Conservation (phyloP, 2,113 vertebrate species). For the Tinamus guttatus region DNA sequence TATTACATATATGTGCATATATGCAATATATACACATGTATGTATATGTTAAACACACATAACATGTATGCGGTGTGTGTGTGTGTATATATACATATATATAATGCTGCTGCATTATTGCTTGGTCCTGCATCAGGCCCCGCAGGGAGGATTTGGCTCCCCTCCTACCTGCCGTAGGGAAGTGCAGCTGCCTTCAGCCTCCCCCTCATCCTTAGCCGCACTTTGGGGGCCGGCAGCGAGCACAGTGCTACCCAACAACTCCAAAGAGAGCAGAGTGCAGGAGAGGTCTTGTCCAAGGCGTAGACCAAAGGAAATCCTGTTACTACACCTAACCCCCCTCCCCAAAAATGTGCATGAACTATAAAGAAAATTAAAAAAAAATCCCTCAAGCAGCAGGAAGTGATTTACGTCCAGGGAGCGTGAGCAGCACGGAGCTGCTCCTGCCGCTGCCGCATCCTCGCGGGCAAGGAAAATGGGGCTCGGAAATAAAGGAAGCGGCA, state of each 20-base stretch:
- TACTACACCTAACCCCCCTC: constrained; percentile 59
- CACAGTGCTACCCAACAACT: neutral
- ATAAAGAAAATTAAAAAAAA: neutral
- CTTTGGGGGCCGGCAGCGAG: neutral
- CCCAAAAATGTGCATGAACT: neutral
- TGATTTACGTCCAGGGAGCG: neutral
- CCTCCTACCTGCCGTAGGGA: neutral
- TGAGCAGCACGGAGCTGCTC: no score
- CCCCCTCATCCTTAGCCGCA: no score
- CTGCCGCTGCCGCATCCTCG: no score
- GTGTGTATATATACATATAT: no score
- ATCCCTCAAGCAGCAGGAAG: constrained; percentile 28
- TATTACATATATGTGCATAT: no score
- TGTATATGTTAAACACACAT: no score
- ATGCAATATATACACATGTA: no score
- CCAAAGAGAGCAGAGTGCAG: neutral
- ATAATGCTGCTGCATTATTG: neutral
- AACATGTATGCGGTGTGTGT: no score
- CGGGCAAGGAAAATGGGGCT: neutral
- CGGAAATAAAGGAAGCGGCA: constrained; percentile 11
- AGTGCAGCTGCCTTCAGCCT: neutral
- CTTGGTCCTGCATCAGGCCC: neutral
- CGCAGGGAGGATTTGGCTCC: neutral
- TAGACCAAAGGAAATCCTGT: constrained; percentile 71
- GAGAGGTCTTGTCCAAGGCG: constrained; percentile 32